Evolutionary conservation across 2,888 invertebrate genomes (phyloP), one percentile per base, ranked within the genome.

Genomic region (Pheosia tremula): DNA sequence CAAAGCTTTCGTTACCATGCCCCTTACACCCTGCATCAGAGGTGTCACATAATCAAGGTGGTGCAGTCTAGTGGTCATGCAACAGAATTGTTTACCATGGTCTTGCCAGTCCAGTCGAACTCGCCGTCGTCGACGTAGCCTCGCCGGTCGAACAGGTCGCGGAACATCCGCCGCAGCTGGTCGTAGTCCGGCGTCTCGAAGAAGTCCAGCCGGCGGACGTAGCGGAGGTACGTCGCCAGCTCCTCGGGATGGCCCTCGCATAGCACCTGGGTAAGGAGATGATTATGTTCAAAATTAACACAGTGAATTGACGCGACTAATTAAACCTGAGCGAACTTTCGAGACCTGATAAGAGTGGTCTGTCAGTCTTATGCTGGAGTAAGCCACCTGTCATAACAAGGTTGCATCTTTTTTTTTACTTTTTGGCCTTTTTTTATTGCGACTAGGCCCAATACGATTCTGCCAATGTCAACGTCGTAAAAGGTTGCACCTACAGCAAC

Each of bases 101-200:
- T 95, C 91, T 97, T 98, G 92, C 98, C 98, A 91, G 98, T 97
- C 98, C 98, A 98, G 94, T 98, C 98, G 93, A 98, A 98, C 89
- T 98, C 97, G 77, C 97, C 97, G 92, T 98, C 98, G 91, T 98
- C 97, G 79, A 96, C 95, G 91, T 97, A 97, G 75, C 97, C 97
- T 90, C 97, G 96, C 78, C 97, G 96, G 81, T 97, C 97, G 94
- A 97, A 98, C 84, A 98, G 95, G 91, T 97, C 98, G 90, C 97
- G 97, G 95, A 99, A 99, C 93, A 99, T 96, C 91, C 98, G 98
- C 85, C 98, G 96, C 91, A 99, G 96, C 95, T 99, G 99, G 94
- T 99, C 99, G 95, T 99, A 99, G 95, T 99, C 99, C 65, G 99
- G 99, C 77, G 98, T 98, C 95, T 99, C 99, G 95, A 99, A 99